A percentile compares a stretch with the other conserved stretches of the same genome.
Conservation (phyloP, 2,113 vertebrate species). For the Bos indicus region DNA sequence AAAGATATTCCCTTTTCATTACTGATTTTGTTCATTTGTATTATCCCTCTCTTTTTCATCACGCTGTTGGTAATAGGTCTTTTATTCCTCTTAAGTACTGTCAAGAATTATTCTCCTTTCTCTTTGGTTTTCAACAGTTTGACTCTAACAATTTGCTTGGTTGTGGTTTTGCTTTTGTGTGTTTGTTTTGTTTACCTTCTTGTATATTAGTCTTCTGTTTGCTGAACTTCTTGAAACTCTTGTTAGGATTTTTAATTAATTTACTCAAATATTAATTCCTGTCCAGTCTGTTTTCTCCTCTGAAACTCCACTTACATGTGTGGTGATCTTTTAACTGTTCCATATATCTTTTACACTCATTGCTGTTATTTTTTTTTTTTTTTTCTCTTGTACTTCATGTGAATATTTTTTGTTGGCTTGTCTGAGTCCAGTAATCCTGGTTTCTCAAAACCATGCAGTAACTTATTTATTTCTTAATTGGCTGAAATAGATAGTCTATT, state of each 20-base stretch:
- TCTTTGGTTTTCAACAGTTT: neutral
- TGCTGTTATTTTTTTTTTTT: neutral
- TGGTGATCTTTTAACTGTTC: neutral
- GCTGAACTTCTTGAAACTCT: neutral
- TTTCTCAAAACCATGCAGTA: neutral
- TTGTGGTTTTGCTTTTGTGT: neutral
- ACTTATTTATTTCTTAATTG: neutral
- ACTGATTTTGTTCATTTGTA: neutral
- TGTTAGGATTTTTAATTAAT: neutral
- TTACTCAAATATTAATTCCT: neutral
- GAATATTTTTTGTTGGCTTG: neutral
- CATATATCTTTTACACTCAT: neutral
- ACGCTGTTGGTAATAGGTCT: neutral
- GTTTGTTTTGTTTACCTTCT: neutral
- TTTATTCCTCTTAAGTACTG: neutral
- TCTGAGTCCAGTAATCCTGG: neutral
- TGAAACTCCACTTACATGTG: neutral
- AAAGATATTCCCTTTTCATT: neutral
- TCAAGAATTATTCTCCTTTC: neutral
- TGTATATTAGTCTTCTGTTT: neutral
- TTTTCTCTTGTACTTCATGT: neutral
- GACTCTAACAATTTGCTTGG: neutral
- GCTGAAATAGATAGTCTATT: neutral
- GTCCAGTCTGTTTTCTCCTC: neutral
- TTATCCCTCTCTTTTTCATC: neutral